Base-by-base conservation (phyloP, 35 echinoderm and acorn worm species). In the Stichopus chloronotus region DNA sequence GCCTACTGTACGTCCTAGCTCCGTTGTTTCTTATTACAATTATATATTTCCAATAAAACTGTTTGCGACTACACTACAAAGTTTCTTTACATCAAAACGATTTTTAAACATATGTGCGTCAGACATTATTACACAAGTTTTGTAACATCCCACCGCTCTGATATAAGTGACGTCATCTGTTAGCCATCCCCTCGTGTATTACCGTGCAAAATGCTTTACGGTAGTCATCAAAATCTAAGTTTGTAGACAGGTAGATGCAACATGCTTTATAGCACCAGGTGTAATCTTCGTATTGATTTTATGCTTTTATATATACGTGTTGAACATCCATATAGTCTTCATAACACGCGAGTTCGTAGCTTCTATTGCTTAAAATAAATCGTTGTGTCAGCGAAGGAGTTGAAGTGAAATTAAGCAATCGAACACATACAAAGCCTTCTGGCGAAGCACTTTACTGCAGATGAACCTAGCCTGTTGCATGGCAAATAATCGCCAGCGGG, bases 381-480 rank as follows among this genome's bases (percentile, higher is more conserved):
- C 69, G 19, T 74, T 74, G 69, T 74, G 69, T 21, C 69, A 74
- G 19, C 13, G 69, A 72, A 72, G 69, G 69, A 74, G 69, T 19
- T 74, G 69, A 74, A 14, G 12, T 74, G 69, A 74, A 74, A 74
- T 74, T 74, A 74, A 74, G 69, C 69, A 74, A 74, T 74, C 69
- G 69, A 74, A 74, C 13, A 74, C 30, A 43, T 74, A n/a, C 22
- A 74, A 74, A 74, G 69, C 69, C 17, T 74, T n/a, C 11, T 16
- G 69, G 69, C 69, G 17, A 74, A 74, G 69, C 17, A 74, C 69
- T 74, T 74, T 74, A 74, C 69, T 19, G 22, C 22, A 6, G 12
- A 74, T 74, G 12, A 74, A 74, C 22, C 69, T 74, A 74, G 69
- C 69, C 69, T 74, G 69, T 74, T 74, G 69, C 69, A 74, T 74